Base-by-base conservation (phyloP, 2,888 invertebrate species). In the Chloroclysta siterata region DNA sequence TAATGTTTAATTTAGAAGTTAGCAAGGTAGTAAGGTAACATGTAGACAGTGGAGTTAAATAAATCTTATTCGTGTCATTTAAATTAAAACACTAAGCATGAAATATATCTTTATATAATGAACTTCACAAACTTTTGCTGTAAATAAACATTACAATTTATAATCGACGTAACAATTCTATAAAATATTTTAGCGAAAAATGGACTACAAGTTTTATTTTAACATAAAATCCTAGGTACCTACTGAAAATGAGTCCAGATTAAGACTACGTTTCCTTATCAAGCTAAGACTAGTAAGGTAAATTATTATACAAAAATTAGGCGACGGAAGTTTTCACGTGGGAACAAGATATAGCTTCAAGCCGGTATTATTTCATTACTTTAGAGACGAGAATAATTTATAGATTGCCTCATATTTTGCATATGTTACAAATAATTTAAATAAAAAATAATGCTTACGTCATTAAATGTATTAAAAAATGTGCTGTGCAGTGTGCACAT, bases 71-170 rank as follows among this genome's bases (percentile, higher is more conserved):
- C 33, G 33, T 5, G 29, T 33, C 46, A 59, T 53, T 57, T 47
- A 53, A 68, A 68, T 65, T 57, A 70, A 69, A 72, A 53, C 65
- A 72, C 63, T 63, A 57, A 59, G 57, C 63, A 69, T 71, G 65
- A 68, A 74, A 74, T 53, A 71, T 66, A 64, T 71, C 69, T 75
- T 75, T 77, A 77, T 72, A 74, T 70, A 66, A 69, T 67, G 65
- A 67, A 55, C 57, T 63, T 72, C 61, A 67, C 60, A 69, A 72
- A 70, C 65, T 56, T 71, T 69, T 65, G 62, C 68, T 66, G 67
- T 66, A 63, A 64, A 65, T 55, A 55, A 58, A 64, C 50, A 63
- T 70, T 44, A 69, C 52, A 76, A 75, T 73, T 75, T 76, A 56
- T 66, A 53, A 63, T 66, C 64, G 66, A 69, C 64, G 69, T 65